Percentiles rank a stretch among this genome's conserved stretches.
phyloP scores from a whole-genome alignment of 1,140 invertebrate genomes.

The Drosophila ogumai region DNA sequence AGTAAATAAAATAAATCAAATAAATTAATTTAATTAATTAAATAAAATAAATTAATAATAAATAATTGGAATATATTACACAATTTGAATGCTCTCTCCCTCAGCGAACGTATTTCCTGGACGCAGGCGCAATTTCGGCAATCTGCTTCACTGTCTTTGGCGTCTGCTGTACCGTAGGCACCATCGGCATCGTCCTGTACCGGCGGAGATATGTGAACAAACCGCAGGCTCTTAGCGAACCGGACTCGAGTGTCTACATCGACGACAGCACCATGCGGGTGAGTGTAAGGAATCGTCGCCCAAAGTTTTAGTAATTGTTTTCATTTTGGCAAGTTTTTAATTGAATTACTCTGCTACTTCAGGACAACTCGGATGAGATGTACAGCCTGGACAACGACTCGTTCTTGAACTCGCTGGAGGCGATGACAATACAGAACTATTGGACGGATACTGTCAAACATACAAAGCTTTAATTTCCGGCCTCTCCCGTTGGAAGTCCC shows the following conservation, averaged over 20 bases:
- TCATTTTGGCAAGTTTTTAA: rapidly evolving
- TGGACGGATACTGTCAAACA: constrained; percentile 96
- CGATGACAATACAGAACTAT: constrained; percentile 97
- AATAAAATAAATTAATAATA: too few relatives aligned
- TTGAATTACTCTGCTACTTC: constrained; percentile 28
- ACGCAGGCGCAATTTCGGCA: constrained; percentile 90
- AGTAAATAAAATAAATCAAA: too few relatives aligned
- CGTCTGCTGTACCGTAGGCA: constrained; percentile 88
- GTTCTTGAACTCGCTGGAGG: constrained; percentile 95
- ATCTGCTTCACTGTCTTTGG: constrained; percentile 89
- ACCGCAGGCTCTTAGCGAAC: constrained; percentile 93
- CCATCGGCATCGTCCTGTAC: constrained; percentile 91
- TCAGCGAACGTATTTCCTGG: constrained; percentile 85
- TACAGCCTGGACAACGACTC: constrained; percentile 96
- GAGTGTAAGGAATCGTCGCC: constrained; percentile 85
- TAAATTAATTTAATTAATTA: too few relatives aligned
- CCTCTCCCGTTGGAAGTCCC: constrained; percentile 33
- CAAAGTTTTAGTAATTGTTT: constrained; percentile 14
- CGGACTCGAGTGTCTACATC: constrained; percentile 94
- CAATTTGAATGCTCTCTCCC: background rate
- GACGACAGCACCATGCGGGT: constrained; percentile 95
- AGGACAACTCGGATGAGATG: constrained; percentile 97
- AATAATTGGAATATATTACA: too few relatives aligned
- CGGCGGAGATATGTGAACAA: constrained; percentile 91
- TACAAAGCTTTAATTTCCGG: constrained; percentile 91